These are phyloP conservation scores for Acanthosepion lycidas DNA, from an alignment of 2,888 invertebrate genomes.

Conservation along the genomic window DNA sequence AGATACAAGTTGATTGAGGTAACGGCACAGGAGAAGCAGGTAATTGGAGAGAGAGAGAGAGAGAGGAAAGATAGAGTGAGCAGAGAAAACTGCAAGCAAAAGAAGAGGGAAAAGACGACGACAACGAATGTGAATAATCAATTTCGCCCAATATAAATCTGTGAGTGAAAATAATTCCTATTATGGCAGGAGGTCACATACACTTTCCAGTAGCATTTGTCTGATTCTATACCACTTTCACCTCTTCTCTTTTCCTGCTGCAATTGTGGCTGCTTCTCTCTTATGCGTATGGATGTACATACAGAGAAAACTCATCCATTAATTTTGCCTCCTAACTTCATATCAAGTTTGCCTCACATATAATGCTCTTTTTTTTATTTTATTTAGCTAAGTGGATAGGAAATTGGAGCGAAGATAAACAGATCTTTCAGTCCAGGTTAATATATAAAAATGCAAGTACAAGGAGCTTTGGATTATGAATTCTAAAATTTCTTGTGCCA, in stretches of 20 bases:
- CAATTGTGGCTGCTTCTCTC: not conserved
- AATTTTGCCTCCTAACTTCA: too few species aligned
- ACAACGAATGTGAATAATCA: not conserved
- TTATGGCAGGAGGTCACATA: not conserved
- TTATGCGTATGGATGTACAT: too few species aligned
- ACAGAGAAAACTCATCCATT: too few species aligned
- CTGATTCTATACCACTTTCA: not conserved
- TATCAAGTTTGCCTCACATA: too few species aligned
- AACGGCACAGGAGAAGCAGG: not conserved
- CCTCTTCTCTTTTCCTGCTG: not conserved
- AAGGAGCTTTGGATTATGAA: too few species aligned
- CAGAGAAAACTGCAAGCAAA: too few species aligned
- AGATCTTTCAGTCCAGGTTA: too few species aligned
- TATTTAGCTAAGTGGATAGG: too few species aligned
- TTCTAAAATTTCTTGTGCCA: too few species aligned
- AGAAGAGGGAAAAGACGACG: not conserved
- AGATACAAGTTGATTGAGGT: not conserved
- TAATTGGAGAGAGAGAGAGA: constrained; percentile 4
- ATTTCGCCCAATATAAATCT: not conserved
- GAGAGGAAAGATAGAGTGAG: not conserved
- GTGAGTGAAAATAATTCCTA: constrained; percentile 2
- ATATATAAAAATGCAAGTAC: too few species aligned
- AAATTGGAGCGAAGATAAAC: too few species aligned
- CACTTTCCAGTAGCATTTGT: not conserved
- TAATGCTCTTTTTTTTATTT: too few species aligned